Evolutionary conservation across 2,113 vertebrate species (phyloP).

Genomic region (Takifugu flavidus): DNA sequence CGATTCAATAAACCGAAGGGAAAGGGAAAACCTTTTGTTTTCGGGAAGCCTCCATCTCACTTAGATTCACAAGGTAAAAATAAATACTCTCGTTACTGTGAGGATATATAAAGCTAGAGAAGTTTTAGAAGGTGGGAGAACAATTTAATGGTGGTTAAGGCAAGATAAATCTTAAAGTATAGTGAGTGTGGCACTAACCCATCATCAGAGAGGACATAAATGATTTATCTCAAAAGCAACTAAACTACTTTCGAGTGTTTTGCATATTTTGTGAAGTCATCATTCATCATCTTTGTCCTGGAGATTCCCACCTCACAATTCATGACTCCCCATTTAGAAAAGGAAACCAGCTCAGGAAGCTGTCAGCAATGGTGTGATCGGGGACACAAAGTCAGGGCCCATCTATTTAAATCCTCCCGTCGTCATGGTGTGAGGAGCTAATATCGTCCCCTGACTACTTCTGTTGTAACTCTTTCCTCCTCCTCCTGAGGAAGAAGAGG

Average conservation of each 20-base stretch:
- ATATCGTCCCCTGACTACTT: conserved; percentile 34
- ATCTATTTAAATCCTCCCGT: conserved; percentile 58
- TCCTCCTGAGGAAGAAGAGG: conserved; percentile 15
- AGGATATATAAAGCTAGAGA: too few relatives aligned
- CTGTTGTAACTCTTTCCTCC: conserved; percentile 36
- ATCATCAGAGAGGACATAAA: too few relatives aligned
- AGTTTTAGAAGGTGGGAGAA: too few relatives aligned
- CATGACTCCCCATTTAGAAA: conserved; percentile 40
- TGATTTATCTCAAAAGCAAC: too few relatives aligned
- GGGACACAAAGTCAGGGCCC: conserved; percentile 56
- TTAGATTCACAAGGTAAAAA: too few relatives aligned
- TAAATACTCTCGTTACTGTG: too few relatives aligned
- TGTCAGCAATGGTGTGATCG: conserved; percentile 53
- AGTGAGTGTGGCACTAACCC: too few relatives aligned
- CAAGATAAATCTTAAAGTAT: too few relatives aligned
- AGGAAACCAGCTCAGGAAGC: conserved; percentile 45
- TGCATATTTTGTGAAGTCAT: background rate
- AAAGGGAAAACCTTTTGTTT: too few relatives aligned
- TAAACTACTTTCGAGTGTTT: background rate
- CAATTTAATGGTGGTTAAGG: too few relatives aligned
- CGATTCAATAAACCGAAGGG: too few relatives aligned
- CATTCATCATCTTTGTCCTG: conserved; percentile 3
- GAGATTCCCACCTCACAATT: conserved; percentile 14
- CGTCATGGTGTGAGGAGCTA: conserved; percentile 30
- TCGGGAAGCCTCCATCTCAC: too few relatives aligned